Percentiles rank a stretch among this genome's conserved stretches.
Conservation (phyloP, 2,888 invertebrate genomes). For the Saturnia pavonia region DNA sequence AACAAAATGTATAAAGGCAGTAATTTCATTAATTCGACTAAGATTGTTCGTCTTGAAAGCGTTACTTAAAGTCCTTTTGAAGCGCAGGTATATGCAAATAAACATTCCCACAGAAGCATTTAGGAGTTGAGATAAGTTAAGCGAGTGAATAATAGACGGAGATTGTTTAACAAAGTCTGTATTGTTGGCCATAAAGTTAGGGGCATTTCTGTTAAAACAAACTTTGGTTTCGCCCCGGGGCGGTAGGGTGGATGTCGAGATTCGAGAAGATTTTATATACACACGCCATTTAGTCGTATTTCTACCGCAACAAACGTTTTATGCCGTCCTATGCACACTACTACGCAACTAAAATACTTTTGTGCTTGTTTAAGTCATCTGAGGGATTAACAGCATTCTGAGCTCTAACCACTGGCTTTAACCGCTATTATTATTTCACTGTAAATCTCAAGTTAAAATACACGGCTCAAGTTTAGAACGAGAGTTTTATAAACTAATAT, state of each 20-base stretch:
- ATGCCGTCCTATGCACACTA: not conserved
- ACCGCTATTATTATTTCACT: conserved; percentile 1
- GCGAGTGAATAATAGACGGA: conserved; percentile 50
- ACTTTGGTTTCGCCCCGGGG: conserved; percentile 34
- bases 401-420: not conserved
- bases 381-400: not conserved
- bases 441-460: not conserved
- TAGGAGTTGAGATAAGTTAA: conserved; percentile 44
- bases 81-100: conserved; percentile 44
- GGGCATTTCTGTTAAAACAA: conserved; percentile 43
- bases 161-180: conserved; percentile 55
- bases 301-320: conserved; percentile 7
- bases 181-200: conserved; percentile 44
- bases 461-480: conserved; percentile 9
- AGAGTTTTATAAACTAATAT: conserved; percentile 12
- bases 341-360: not conserved
- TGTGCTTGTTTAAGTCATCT: not conserved
- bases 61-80: conserved; percentile 37
- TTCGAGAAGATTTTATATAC: conserved; percentile 19
- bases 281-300: no score
- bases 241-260: conserved; percentile 12
- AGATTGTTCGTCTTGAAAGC: conserved; percentile 41
- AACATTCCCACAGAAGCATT: conserved; percentile 39
- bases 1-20: conserved; percentile 31
- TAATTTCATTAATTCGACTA: conserved; percentile 40